phyloP scores from a whole-genome alignment of 2,888 invertebrate genomes.

The Pheosia tremula region DNA sequence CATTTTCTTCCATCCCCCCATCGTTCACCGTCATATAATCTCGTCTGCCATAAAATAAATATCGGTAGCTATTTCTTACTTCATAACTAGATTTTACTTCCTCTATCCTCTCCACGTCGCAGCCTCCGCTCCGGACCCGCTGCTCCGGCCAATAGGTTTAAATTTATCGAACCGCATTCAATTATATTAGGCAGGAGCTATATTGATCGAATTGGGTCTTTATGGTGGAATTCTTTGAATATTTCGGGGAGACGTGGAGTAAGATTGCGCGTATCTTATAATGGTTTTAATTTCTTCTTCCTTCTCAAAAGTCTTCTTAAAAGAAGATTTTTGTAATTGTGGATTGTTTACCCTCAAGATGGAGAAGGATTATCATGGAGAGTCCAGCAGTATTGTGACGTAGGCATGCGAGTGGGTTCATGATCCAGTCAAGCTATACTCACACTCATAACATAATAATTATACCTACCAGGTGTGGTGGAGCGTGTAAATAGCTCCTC shows the following conservation, averaged over 20 bases:
- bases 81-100: conserved; percentile 57
- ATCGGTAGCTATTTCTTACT: conserved; percentile 50
- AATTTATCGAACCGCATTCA: conserved; percentile 20
- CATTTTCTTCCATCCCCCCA: too few relatives aligned
- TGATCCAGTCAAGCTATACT: too few relatives aligned
- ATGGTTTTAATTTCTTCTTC: conserved; percentile 1
- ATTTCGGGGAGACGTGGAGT: background rate
- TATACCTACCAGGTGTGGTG: too few relatives aligned
- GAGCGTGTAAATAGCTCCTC: too few relatives aligned
- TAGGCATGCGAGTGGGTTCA: too few relatives aligned
- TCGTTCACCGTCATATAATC: conserved; percentile 3
- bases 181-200: conserved; percentile 19
- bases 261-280: background rate
- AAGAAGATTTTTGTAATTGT: too few relatives aligned
- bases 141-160: conserved; percentile 19
- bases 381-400: too few relatives aligned
- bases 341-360: too few relatives aligned
- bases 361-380: too few relatives aligned
- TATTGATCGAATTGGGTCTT: conserved; percentile 1
- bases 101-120: conserved; percentile 15
- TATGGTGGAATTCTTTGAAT: background rate
- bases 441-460: too few relatives aligned
- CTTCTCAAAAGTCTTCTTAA: too few relatives aligned
- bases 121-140: conserved; percentile 7
- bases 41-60: conserved; percentile 49